These are phyloP conservation scores for Mesorhabditis sp. DNA, from an alignment of 2,888 invertebrate genomes.

Conservation along the genomic window DNA sequence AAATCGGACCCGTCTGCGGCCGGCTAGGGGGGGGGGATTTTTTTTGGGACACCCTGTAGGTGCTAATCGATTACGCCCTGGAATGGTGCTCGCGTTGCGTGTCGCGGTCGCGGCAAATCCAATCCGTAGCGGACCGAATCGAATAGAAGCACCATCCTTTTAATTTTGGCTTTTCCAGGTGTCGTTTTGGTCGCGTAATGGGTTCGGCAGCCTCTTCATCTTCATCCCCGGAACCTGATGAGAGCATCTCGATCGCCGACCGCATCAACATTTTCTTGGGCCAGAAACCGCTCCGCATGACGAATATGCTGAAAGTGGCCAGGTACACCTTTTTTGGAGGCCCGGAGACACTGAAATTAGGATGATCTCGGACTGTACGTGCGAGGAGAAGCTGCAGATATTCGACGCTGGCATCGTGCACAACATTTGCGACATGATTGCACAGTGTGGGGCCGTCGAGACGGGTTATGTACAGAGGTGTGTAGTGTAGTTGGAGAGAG, in stretches of 20 bases:
- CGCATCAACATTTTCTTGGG: conserved; percentile 26
- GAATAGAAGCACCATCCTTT: no score
- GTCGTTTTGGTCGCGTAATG: conserved; percentile 1
- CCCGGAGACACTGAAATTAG: conserved; percentile 15
- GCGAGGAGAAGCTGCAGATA: conserved; percentile 39
- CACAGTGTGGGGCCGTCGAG: conserved; percentile 14
- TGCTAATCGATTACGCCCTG: no score
- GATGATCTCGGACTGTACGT: conserved; percentile 36
- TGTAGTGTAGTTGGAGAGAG: conserved; percentile 13
- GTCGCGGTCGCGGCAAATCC: no score
- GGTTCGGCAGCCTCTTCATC: conserved; percentile 14
- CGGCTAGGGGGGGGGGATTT: no score
- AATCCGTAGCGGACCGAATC: no score
- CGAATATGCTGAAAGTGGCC: conserved; percentile 44
- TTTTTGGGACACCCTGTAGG: no score
- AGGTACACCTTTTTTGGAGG: conserved; percentile 21
- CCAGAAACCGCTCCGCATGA: conserved; percentile 46
- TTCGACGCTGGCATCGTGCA: conserved; percentile 42
- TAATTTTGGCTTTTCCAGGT: not conserved
- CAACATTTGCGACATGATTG: conserved; percentile 40
- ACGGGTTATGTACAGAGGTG: conserved; percentile 7
- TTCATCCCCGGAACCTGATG: conserved; percentile 39
- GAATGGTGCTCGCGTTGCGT: no score
- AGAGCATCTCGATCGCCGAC: conserved; percentile 27
- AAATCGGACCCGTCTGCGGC: no score